Base-by-base conservation (phyloP, 1,140 invertebrate genomes). In the Ganaspis sp. region DNA sequence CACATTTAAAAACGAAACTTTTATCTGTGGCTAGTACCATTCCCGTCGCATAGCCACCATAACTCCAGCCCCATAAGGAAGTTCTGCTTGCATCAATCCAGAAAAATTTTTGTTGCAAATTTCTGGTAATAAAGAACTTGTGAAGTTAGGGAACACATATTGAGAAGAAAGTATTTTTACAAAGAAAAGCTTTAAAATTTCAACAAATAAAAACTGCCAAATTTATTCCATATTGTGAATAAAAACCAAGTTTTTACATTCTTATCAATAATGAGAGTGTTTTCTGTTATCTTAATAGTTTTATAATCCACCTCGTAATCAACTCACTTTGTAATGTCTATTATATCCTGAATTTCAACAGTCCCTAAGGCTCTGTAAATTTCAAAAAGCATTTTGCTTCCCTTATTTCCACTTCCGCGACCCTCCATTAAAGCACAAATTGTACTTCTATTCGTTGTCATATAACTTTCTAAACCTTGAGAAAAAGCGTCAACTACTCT, bases 31-130 rank as follows among this genome's bases (percentile, higher is more conserved):
- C 92, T 54, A 93, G 49, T 1, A 84, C 79, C 84, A 88, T 90
- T 4, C 85, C 87, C 0, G 89, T 89, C 8, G 85, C 78, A 69
- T 91, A 95, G 1, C 94, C 94, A 19, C 94, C 94, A 81, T 94
- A 94, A 73, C 92, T 94, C 93, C 93, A 94, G 9, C 95, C 95
- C 95, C 95, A 96, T 82, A 97, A 95, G 5, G 93, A 95, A 6
- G 95, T 93, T 58, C 93, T 93, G 0, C 92, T 90, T 9, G 87
- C 86, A 87, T 97, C 96, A 64, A 98, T 95, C 88, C 94, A 97
- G 11, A 90, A 83, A 71, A 93, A 93, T 0, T 88, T 92, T 12
- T 94, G 81, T 76, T 94, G 92, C 69, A 96, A 90, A 89, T 93
- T 89, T 77, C 93, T 93, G 83, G 69, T 76, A 87, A 8, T 72